Percentiles rank a stretch among this genome's conserved stretches.
These are phyloP conservation scores for Hesperophylax magnus DNA, from an alignment of 1,140 invertebrate species.

Conservation along the genomic window DNA sequence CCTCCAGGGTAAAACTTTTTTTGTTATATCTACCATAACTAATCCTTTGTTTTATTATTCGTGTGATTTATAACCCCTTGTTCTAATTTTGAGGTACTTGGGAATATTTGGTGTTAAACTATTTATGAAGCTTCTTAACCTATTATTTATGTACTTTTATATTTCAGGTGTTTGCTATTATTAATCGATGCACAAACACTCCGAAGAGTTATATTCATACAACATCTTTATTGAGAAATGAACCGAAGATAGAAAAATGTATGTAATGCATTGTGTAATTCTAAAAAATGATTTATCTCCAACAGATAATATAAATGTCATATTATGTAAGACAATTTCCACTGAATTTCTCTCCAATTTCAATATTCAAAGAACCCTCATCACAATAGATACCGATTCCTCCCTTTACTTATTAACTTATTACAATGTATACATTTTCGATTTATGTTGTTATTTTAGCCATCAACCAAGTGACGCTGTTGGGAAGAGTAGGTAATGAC, in stretches of 20 bases:
- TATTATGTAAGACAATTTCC: too few species aligned
- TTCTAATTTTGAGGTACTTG: too few species aligned
- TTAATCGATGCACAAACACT: neutral
- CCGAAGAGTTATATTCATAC: slow-evolving; percentile 19
- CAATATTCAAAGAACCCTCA: too few species aligned
- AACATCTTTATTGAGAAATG: slow-evolving; percentile 8
- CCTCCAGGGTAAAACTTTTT: slow-evolving; percentile 7
- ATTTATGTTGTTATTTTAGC: slow-evolving; percentile 69
- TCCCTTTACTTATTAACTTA: too few species aligned
- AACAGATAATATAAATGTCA: too few species aligned
- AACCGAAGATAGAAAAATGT: slow-evolving; percentile 48
- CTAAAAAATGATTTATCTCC: too few species aligned
- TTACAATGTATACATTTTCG: too few species aligned
- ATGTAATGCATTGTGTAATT: slow-evolving; percentile 1
- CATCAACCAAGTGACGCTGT: slow-evolving; percentile 87
- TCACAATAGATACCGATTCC: too few species aligned
- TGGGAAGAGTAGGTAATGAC: slow-evolving; percentile 89
- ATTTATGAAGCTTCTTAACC: too few species aligned
- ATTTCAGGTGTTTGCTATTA: neutral
- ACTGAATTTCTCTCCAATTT: too few species aligned
- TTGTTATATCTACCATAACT: neutral
- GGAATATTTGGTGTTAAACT: too few species aligned
- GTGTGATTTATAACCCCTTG: neutral
- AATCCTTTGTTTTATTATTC: neutral
- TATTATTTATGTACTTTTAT: too few species aligned